phyloP scores from a whole-genome alignment of 2,797 vertebrate species.

The Leuciscus waleckii region DNA sequence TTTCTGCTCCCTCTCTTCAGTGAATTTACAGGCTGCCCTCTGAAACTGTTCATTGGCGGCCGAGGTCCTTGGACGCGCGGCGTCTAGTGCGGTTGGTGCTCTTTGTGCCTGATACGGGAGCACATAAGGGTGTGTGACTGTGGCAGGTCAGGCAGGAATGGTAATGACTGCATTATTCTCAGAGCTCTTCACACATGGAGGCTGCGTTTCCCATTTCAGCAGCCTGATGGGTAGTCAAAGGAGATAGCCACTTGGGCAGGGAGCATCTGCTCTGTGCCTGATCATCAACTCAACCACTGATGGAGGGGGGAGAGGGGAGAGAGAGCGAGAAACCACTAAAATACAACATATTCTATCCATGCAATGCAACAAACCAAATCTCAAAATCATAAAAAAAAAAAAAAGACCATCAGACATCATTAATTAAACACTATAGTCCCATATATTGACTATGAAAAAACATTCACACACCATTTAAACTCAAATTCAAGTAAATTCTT shows the following conservation, averaged over 20 bases:
- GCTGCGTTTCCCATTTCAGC: constrained; percentile 49
- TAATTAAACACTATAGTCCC: background rate
- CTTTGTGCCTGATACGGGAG: constrained; percentile 7
- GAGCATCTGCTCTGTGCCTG: constrained; percentile 49
- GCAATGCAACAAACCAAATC: no score
- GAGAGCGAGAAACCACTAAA: background rate
- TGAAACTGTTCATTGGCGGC: constrained; percentile 4
- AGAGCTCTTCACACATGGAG: constrained; percentile 51
- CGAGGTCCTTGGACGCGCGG: constrained; percentile 15
- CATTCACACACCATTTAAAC: background rate
- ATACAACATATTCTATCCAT: no score
- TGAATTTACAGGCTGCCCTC: constrained; percentile 39
- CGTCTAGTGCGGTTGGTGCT: background rate
- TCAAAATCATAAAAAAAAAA: no score
- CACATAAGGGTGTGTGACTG: constrained; percentile 33
- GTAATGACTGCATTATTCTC: constrained; percentile 59
- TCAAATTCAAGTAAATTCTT: background rate
- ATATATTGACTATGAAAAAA: background rate
- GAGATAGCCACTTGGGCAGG: constrained; percentile 47
- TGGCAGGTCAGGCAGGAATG: constrained; percentile 43
- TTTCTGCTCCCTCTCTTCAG: constrained; percentile 40
- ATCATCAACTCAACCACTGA: constrained; percentile 49
- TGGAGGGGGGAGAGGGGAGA: background rate
- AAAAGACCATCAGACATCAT: background rate
- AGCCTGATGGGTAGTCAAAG: constrained; percentile 52